These are phyloP conservation scores for Nymphalis c-album DNA, from an alignment of 2,888 invertebrate species.

Conservation along the genomic window DNA sequence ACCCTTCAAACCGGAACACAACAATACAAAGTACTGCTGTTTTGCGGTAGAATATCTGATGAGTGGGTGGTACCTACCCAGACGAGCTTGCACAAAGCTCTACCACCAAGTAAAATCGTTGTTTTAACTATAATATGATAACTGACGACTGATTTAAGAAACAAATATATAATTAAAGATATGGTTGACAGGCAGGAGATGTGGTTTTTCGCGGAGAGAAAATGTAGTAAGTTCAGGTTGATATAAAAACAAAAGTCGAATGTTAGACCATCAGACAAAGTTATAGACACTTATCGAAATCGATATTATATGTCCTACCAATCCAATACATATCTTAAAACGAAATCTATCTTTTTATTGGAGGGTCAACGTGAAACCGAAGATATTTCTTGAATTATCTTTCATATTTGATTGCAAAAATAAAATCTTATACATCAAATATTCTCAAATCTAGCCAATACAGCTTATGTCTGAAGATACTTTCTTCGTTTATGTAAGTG, in stretches of 20 bases:
- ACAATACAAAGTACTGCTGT: no score
- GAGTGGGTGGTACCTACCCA: no score
- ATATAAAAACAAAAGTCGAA: not conserved
- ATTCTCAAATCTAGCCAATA: not conserved
- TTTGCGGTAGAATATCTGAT: no score
- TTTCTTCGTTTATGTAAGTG: not conserved
- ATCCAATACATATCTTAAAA: not conserved
- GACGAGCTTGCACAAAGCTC: no score
- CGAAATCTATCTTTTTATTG: conserved; percentile 7
- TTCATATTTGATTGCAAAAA: conserved; percentile 6
- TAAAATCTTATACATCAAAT: conserved; percentile 4
- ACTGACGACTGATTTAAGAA: no score
- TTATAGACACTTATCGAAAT: conserved; percentile 7
- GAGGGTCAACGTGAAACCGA: conserved; percentile 9
- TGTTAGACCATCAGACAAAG: conserved; percentile 1
- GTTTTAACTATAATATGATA: no score
- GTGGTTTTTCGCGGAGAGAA: no score
- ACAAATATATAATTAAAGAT: no score
- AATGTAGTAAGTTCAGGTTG: no score
- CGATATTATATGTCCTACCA: conserved; percentile 4
- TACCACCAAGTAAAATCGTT: no score
- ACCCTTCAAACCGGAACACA: no score
- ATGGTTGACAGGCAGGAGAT: no score
- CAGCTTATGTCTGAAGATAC: not conserved
- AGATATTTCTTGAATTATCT: conserved; percentile 6